These are phyloP conservation scores for Telmatherina bonti DNA, from an alignment of 2,797 vertebrate species.

Conservation along the genomic window DNA sequence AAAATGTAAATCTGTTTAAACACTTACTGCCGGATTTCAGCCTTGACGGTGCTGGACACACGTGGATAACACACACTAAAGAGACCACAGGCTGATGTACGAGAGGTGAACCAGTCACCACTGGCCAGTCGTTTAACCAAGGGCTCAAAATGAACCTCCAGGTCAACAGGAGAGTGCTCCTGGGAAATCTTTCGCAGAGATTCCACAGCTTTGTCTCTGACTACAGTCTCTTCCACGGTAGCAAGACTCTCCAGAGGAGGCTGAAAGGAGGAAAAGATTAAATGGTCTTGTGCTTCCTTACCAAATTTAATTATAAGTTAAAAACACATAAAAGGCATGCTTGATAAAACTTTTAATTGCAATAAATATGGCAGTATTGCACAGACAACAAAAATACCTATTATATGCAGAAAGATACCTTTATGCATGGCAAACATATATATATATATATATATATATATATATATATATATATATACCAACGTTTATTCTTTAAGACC, in stretches of 20 bases:
- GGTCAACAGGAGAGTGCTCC: constrained; percentile 89
- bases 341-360: not conserved
- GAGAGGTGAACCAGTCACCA: constrained; percentile 92
- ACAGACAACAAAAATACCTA: not conserved
- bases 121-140: constrained; percentile 89
- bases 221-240: constrained; percentile 90
- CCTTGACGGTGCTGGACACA: constrained; percentile 88
- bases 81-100: constrained; percentile 89
- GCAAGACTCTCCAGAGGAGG: constrained; percentile 89
- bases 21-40: constrained; percentile 90
- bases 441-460: no score
- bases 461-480: no score
- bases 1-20: not conserved
- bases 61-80: constrained; percentile 90
- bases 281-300: not conserved
- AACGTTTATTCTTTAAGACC: not conserved
- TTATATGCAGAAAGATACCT: not conserved
- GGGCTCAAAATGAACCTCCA: constrained; percentile 90
- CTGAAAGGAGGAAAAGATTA: constrained; percentile 57
- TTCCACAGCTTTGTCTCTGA: constrained; percentile 89
- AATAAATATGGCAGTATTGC: not conserved
- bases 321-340: not conserved
- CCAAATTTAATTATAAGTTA: not conserved
- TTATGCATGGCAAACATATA: no score
- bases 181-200: constrained; percentile 90